Conservation (phyloP, 1,140 invertebrate species). For the Drosophila insularis region DNA sequence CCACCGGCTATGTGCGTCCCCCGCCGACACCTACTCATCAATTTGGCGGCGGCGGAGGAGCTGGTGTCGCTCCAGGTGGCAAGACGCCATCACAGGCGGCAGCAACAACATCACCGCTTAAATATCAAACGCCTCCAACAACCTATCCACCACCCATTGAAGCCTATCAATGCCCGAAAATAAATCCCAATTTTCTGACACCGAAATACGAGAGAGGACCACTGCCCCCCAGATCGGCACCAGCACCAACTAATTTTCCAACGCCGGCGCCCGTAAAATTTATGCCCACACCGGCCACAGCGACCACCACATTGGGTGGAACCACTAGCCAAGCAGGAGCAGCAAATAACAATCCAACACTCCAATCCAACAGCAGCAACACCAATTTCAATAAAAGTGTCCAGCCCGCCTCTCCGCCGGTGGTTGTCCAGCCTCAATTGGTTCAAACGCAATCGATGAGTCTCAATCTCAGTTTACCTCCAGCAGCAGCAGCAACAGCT, state of each 20-base stretch:
- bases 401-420: slow-evolving; percentile 32
- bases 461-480: slow-evolving; percentile 42
- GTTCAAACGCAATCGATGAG: slow-evolving; percentile 41
- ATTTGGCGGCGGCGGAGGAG: slow-evolving; percentile 40
- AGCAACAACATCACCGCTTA: slow-evolving; percentile 53
- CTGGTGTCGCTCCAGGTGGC: slow-evolving; percentile 28
- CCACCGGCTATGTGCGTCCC: slow-evolving; percentile 58
- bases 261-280: slow-evolving; percentile 40
- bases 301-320: not conserved
- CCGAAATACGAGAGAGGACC: slow-evolving; percentile 75
- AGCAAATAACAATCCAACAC: not conserved
- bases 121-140: slow-evolving; percentile 76
- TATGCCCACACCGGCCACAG: slow-evolving; percentile 17
- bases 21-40: slow-evolving; percentile 53
- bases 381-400: slow-evolving; percentile 2
- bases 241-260: slow-evolving; percentile 39
- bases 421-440: slow-evolving; percentile 22
- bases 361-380: slow-evolving; percentile 23
- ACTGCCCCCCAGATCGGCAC: slow-evolving; percentile 33
- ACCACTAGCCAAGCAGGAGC: not conserved
- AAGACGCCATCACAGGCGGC: slow-evolving; percentile 49
- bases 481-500: slow-evolving; percentile 25
- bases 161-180: slow-evolving; percentile 80
- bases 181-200: slow-evolving; percentile 79
- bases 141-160: slow-evolving; percentile 81